Evolutionary conservation across 2,797 vertebrate genomes (phyloP).

Genomic region (Gastrophryne carolinensis): DNA sequence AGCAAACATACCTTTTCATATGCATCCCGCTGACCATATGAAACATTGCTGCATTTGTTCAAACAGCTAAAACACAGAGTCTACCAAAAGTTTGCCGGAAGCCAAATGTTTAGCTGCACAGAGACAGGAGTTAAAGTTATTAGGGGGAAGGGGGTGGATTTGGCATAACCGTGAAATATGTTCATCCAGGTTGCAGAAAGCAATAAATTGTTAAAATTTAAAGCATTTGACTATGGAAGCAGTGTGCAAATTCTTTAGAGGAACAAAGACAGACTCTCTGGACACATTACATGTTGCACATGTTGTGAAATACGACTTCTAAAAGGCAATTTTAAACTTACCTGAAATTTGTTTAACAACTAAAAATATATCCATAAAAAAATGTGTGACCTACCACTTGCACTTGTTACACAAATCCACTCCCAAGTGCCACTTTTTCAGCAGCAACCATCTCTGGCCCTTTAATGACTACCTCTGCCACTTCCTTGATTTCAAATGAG

Average conservation of each 20-base stretch:
- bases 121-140: constrained; percentile 12
- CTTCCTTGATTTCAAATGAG: too few species aligned
- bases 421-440: too few species aligned
- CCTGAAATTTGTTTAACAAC: too few species aligned
- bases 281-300: neutral
- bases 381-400: too few species aligned
- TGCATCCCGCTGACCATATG: constrained; percentile 28
- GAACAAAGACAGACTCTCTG: neutral
- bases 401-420: too few species aligned
- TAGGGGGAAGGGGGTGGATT: constrained; percentile 35
- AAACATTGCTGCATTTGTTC: constrained; percentile 45
- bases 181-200: constrained; percentile 20
- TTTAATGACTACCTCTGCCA: too few species aligned
- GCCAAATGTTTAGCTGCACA: constrained; percentile 22
- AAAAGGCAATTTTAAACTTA: too few species aligned
- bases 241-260: neutral
- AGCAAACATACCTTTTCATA: neutral
- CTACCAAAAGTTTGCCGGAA: constrained; percentile 30
- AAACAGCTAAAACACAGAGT: constrained; percentile 29
- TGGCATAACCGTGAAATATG: constrained; percentile 18
- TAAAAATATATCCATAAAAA: too few species aligned
- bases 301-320: neutral
- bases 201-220: neutral
- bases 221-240: neutral
- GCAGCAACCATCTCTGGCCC: too few species aligned